phyloP scores from a whole-genome alignment of 2,888 invertebrate species.

The Macrophya annulata region DNA sequence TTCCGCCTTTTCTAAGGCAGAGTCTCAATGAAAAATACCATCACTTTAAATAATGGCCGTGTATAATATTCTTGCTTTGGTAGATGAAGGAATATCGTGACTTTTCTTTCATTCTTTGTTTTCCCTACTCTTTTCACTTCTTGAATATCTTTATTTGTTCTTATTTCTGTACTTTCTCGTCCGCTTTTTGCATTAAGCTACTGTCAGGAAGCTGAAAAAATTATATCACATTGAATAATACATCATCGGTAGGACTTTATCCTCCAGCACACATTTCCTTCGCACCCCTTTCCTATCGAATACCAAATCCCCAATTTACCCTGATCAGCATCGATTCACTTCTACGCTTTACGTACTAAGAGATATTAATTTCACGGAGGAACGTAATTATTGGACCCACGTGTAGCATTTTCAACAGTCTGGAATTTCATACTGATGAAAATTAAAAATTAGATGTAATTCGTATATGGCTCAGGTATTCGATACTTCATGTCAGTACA shows the following conservation, averaged over 20 bases:
- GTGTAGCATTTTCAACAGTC: conserved; percentile 11
- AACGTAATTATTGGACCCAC: not conserved
- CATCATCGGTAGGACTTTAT: not conserved
- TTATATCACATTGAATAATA: not conserved
- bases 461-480: not conserved
- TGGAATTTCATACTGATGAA: not conserved
- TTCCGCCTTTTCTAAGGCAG: not conserved
- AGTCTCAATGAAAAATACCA: conserved; percentile 7
- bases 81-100: not conserved
- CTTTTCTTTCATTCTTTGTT: not conserved
- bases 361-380: not conserved
- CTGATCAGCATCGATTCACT: not conserved
- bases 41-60: not conserved
- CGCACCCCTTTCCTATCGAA: not conserved
- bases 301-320: not conserved
- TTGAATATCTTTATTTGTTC: not conserved
- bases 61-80: not conserved
- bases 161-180: conserved; percentile 1
- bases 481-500: not conserved
- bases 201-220: not conserved
- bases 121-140: not conserved
- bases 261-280: not conserved
- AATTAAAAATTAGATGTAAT: not conserved
- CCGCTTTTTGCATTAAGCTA: conserved; percentile 15
- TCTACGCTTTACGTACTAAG: not conserved